Percentiles rank a stretch among this genome's conserved stretches.
phyloP scores from a whole-genome alignment of 2,797 vertebrate species.

The Propithecus deckenii region DNA sequence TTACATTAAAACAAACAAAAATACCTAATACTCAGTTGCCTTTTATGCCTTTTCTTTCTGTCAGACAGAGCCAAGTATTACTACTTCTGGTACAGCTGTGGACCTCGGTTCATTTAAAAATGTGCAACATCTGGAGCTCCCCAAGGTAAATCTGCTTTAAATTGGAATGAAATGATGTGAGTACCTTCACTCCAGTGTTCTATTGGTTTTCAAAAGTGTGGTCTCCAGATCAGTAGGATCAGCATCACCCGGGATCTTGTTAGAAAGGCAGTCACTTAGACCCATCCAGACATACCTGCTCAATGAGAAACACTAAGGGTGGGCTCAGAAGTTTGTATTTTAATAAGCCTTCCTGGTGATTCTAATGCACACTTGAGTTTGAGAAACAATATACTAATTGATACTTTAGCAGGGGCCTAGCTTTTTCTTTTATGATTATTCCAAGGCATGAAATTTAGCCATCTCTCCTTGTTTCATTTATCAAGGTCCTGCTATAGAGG shows the following conservation, averaged over 20 bases:
- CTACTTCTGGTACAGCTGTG: conserved; percentile 49
- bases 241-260: neutral
- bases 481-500: neutral
- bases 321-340: neutral
- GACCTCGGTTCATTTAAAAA: conserved; percentile 84
- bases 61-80: conserved; percentile 78
- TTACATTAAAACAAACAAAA: conserved; percentile 30
- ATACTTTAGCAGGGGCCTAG: neutral
- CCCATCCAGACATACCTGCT: neutral
- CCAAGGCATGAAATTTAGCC: neutral
- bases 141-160: conserved; percentile 86
- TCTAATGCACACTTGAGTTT: neutral
- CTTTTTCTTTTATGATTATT: neutral
- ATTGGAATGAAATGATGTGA: neutral
- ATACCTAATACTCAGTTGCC: neutral
- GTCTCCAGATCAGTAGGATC: neutral
- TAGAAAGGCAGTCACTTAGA: neutral
- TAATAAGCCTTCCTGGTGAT: neutral
- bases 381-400: neutral
- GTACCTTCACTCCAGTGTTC: neutral
- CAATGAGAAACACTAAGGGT: neutral
- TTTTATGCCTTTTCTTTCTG: conserved; percentile 25
- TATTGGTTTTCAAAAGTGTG: neutral
- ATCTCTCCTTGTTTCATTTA: neutral
- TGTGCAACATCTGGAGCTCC: conserved; percentile 86